Evolutionary conservation across 2,113 vertebrate genomes (phyloP).

Genomic region (Glareola pratincola): DNA sequence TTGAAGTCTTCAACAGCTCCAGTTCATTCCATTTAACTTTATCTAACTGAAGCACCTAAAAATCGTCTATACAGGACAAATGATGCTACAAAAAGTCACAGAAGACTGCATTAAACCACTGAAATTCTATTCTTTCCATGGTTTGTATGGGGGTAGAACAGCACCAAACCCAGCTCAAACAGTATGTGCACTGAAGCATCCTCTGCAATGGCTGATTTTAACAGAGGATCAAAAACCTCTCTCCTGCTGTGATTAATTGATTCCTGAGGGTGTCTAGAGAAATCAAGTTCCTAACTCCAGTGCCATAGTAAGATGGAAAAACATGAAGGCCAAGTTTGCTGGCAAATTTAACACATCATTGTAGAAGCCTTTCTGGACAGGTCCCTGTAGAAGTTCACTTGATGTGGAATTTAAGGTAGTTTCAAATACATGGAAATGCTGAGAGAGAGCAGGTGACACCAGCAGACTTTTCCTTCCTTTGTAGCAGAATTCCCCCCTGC

Average conservation of each 20-base stretch:
- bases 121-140: neutral
- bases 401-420: neutral
- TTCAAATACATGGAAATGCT: neutral
- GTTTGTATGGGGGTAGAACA: neutral
- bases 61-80: neutral
- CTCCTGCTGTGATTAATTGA: neutral
- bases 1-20: neutral
- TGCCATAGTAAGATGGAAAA: neutral
- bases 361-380: neutral
- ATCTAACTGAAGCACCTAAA: neutral
- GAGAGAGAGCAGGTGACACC: neutral
- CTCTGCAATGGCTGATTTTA: neutral
- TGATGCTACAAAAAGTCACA: neutral
- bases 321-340: neutral
- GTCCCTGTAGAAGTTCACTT: neutral
- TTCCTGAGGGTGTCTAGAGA: neutral
- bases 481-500: neutral
- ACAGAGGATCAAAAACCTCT: neutral
- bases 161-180: neutral
- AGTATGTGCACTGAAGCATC: neutral
- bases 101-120: neutral
- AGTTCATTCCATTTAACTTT: neutral
- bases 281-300: neutral
- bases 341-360: neutral
- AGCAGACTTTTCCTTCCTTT: neutral